Evolutionary conservation across 2,797 vertebrate genomes (phyloP), one percentile per base, ranked within the genome.

Genomic region (Cossypha heuglini): DNA sequence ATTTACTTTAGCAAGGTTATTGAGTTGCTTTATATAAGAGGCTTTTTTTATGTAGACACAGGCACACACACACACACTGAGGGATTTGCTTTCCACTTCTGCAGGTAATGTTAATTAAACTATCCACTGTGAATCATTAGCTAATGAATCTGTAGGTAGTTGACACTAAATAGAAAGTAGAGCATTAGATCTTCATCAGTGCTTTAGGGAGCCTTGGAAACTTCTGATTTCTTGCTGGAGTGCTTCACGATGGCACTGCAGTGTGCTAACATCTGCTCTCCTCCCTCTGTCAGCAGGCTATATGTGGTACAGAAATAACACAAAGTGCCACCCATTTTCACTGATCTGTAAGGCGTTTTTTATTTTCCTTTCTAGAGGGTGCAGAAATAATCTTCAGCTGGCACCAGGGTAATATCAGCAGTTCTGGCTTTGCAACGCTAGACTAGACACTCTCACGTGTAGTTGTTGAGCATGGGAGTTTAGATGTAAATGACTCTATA

Each of bases 211-310:
- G 82, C 89, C 90, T 83, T 58, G 40, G 55, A 80, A 94, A 85
- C 63, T 89, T 86, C 28, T 75, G 26, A 19, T 76, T 84, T 80
- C 77, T 92, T 93, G n/a, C 51, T 2, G 12, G 66, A 79, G 64
- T 63, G 40, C 43, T 94, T 97, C 86, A 38, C 1, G 2, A 72
- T 90, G 81, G 64, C 61, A 46, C 55, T 83, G 62, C 78, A 96
- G 88, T 66, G 2, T 83, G 62, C 66, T 91, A 96, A 96, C 95
- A 96, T 97, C 94, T 96, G 94, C 69, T 96, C 86, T 95, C 87
- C 79, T 93, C 73, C 62, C 90, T 95, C 91, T 93, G 49, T 95
- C 81, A 90, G 73, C 94, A 90, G 87, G 69, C 83, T 91, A 13
- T 61, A 16, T 49, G 48, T 69, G 43, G 25, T 85, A 93, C 86